Evolutionary conservation across 2,113 vertebrate species (phyloP), one percentile per base, ranked within the genome.

Genomic region (Pleuronectes platessa): DNA sequence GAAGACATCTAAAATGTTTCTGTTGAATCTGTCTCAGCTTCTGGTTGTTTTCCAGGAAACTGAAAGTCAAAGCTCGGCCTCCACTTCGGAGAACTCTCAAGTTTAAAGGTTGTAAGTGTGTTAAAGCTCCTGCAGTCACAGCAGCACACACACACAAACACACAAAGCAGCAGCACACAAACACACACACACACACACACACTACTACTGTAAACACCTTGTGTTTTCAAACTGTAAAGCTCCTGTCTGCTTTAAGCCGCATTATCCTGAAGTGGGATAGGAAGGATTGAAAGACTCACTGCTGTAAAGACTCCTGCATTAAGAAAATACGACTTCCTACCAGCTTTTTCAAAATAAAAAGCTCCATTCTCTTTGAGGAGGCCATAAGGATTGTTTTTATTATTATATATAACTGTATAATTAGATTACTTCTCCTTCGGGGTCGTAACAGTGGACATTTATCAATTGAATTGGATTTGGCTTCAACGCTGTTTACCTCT

Each of bases 181-280:
- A 49, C 68, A 58, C 23, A 68, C 27, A 53, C 5, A n/a, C 51
- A 53, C 17, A 20, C 24, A 51, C 47, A 51, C 47, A 49, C 5
- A 37, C 12, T 40, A 11, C 37, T 40, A 11, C 12, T 40, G 2
- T 9, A 12, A 3, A 69, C 27, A 20, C 62, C 66, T 20, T 35
- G 53, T 80, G 78, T 88, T 88, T 78, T 31, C 69, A 74, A 82
- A 76, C 49, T 62, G 84, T 14, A 91, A 92, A 90, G 81, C 83
- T 72, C 78, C 72, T 65, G 68, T 55, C 74, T 56, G 84, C 42
- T 35, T 76, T 92, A 92, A 93, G 84, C 92, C 90, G 91, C 90
- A 92, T 94, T 93, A 94, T 89, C 91, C 85, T 83, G 83, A 78
- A 87, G 73, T 73, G 59, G 84, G 86, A 92, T 45, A 79, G 89